Evolutionary conservation across 2,113 vertebrate genomes (phyloP).

Genomic region (Oncorhynchus masou): DNA sequence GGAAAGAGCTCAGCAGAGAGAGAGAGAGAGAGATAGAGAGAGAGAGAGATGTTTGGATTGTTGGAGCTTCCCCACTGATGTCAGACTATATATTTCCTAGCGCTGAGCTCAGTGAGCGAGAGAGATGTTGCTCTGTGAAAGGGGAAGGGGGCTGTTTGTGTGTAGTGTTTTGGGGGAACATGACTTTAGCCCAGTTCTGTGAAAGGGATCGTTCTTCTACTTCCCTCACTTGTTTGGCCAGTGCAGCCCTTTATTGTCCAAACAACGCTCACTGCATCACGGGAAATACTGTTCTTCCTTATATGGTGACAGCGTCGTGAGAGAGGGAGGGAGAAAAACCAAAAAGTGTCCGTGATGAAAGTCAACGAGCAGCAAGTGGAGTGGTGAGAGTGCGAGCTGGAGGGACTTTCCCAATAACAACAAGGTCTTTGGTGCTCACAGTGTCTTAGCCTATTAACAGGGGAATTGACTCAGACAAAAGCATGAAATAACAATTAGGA

Average conservation of each 20-base stretch:
- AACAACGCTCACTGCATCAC: background rate
- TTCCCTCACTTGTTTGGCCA: background rate
- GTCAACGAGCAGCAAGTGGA: background rate
- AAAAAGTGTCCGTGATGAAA: background rate
- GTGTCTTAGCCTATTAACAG: slow-evolving; percentile 16
- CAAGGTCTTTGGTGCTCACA: background rate
- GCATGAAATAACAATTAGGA: slow-evolving; percentile 8
- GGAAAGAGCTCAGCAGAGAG: slow-evolving; percentile 43
- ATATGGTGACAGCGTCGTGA: slow-evolving; percentile 1
- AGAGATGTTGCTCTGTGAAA: background rate
- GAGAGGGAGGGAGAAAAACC: background rate
- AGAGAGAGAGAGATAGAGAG: background rate
- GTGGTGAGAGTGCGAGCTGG: background rate
- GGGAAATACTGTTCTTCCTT: slow-evolving; percentile 1
- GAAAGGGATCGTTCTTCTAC: background rate
- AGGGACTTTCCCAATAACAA: slow-evolving; percentile 21
- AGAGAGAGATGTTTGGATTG: slow-evolving; percentile 3
- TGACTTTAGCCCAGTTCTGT: slow-evolving; percentile 9
- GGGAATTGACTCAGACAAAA: background rate
- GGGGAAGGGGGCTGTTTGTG: background rate
- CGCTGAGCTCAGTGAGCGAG: slow-evolving; percentile 35
- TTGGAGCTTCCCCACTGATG: slow-evolving; percentile 34
- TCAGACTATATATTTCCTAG: slow-evolving; percentile 43
- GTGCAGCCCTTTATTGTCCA: background rate
- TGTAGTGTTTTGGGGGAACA: background rate